Evolutionary conservation across 2,113 vertebrate genomes (phyloP).

Genomic region (Corythornis cristatus): DNA sequence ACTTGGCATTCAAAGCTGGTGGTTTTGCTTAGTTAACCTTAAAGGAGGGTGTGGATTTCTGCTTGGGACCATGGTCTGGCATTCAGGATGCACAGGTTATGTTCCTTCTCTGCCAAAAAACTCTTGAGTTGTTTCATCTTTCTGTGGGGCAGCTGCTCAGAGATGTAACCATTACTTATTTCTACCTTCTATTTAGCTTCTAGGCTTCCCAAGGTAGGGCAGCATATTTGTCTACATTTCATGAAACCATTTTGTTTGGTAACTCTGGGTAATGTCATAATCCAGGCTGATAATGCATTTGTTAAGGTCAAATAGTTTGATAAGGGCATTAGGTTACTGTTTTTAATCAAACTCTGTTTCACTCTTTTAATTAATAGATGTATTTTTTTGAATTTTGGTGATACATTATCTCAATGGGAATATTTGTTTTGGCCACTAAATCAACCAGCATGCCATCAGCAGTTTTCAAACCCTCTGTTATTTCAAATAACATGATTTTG

Average conservation of each 20-base stretch:
- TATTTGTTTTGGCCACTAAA: conserved; percentile 2
- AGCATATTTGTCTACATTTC: neutral
- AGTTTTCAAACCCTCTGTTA: neutral
- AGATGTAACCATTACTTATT: neutral
- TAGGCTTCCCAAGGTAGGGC: neutral
- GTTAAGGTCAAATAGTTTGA: neutral
- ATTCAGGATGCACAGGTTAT: neutral
- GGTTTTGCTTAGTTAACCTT: neutral
- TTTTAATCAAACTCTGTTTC: neutral
- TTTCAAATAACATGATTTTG: neutral
- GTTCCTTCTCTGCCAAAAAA: neutral
- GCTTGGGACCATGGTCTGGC: neutral
- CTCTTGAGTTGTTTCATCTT: neutral
- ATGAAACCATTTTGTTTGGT: neutral
- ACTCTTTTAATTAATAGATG: neutral
- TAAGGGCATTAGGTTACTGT: neutral
- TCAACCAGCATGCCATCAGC: neutral
- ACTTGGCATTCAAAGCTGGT: neutral
- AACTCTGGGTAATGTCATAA: neutral
- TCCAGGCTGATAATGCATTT: neutral
- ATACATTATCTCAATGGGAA: neutral
- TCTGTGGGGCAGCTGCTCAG: neutral
- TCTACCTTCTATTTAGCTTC: neutral
- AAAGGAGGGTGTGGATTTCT: neutral
- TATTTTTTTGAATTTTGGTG: neutral